Evolutionary conservation across 2,888 invertebrate genomes (phyloP).

Genomic region (Acanthosoma haemorrhoidale): DNA sequence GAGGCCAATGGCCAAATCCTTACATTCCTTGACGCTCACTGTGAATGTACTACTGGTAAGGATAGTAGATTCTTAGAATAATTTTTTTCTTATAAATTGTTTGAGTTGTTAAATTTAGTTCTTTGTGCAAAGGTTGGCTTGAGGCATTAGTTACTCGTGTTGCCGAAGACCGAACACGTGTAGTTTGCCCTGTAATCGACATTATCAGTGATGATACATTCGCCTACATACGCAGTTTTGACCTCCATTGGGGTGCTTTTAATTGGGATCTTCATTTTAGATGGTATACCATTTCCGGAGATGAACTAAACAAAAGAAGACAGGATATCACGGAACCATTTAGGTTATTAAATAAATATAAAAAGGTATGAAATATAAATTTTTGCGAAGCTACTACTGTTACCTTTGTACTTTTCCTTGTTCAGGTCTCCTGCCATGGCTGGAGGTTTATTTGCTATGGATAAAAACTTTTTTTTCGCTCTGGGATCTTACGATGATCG

Average conservation of each 20-base stretch:
- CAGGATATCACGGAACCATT: constrained; percentile 50
- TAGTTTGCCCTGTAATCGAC: constrained; percentile 82
- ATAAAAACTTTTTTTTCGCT: constrained; percentile 78
- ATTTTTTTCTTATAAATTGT: background rate
- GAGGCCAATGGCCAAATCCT: constrained; percentile 68
- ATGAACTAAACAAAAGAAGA: constrained; percentile 46
- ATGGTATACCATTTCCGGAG: constrained; percentile 66
- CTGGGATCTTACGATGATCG: constrained; percentile 64
- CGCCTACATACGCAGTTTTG: constrained; percentile 89
- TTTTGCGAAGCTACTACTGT: background rate
- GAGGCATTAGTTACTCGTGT: constrained; percentile 66
- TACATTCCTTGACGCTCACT: constrained; percentile 89
- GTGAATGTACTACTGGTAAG: constrained; percentile 79
- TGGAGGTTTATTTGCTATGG: constrained; percentile 87
- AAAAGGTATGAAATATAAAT: background rate
- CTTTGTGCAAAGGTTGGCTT: constrained; percentile 58
- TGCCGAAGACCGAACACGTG: constrained; percentile 57
- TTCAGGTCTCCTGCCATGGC: constrained; percentile 83
- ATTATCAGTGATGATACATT: constrained; percentile 94
- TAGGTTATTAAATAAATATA: constrained; percentile 45
- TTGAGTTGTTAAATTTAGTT: background rate
- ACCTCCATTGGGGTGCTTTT: constrained; percentile 96
- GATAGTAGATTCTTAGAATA: constrained; percentile 11
- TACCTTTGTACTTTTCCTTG: constrained; percentile 2
- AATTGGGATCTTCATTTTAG: constrained; percentile 95